Base-by-base conservation (phyloP, 2,888 invertebrate genomes). In the Neelides folsomi region DNA sequence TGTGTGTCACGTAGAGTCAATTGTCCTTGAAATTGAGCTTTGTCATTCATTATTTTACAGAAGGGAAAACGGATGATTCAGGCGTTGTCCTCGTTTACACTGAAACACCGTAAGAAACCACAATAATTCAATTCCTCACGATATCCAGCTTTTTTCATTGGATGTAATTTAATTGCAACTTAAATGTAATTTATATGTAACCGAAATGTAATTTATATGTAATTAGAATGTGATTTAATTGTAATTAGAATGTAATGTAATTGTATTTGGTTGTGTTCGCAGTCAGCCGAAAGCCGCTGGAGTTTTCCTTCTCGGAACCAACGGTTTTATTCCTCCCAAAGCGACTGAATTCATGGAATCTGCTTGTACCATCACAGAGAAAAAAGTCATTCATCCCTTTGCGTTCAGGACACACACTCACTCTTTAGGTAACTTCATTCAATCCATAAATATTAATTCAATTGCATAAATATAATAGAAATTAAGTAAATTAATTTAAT, bases 391-490 rank as follows among this genome's bases (percentile, higher is more conserved):
- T 46, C 81, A 93, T 74, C 98, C 97, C 0, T 90, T 98, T 72
- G 94, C 93, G 0, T 97, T 86, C 73, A 79, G 97, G 57, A 86
- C 86, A 0, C 97, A 98, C 68, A 94, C 97, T 0, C 97, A 98
- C 67, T 76, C 80, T 19, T 77, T 94, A 51, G 89, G 90, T 74
- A 71, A 68, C 69, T 65, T 43, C 46, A 16, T 38, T 15, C n/a
- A 19, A 45, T 45, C 2, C 34, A 45, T 45, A 27, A 45, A 27
- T 34, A 13, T 9, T 8, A 27, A 8, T 5, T 15, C 18, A 5
- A 40, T n/a, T n/a, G n/a, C n/a, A n/a, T n/a, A n/a, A n/a, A n/a
- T n/a, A n/a, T n/a, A n/a, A n/a, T n/a, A n/a, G n/a, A n/a, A 3
- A 27, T 27, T 27, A 27, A 27, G 4, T 7, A 27, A 27, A 27